Percentiles rank a stretch among this genome's conserved stretches.
phyloP scores from a whole-genome alignment of 2,113 vertebrate species.

The Silurus meridionalis region DNA sequence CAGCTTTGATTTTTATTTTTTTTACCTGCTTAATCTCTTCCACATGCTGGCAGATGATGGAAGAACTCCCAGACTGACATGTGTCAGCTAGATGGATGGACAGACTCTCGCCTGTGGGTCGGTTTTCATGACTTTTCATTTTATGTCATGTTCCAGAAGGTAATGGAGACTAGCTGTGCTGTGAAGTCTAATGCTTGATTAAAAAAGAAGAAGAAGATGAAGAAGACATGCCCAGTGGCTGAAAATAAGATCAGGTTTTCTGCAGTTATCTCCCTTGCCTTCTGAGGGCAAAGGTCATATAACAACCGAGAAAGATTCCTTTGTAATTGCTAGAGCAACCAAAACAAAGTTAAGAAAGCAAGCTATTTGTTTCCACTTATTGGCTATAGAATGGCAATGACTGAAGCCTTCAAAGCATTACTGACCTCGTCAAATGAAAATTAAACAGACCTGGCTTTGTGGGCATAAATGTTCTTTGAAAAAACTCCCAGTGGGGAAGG shows the following conservation, averaged over 20 bases:
- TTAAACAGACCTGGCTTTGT: slow-evolving; percentile 46
- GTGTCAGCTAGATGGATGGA: slow-evolving; percentile 83
- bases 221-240: slow-evolving; percentile 78
- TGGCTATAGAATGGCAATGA: slow-evolving; percentile 49
- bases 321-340: slow-evolving; percentile 79
- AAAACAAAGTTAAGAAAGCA: slow-evolving; percentile 57
- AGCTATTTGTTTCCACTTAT: slow-evolving; percentile 56
- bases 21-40: slow-evolving; percentile 46
- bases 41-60: slow-evolving; percentile 82
- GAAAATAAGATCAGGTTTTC: slow-evolving; percentile 83
- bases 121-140: slow-evolving; percentile 76
- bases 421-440: slow-evolving; percentile 47
- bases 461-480: slow-evolving; percentile 11
- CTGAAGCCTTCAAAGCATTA: slow-evolving; percentile 47
- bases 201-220: slow-evolving; percentile 64
- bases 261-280: slow-evolving; percentile 77
- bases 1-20: background rate
- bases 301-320: slow-evolving; percentile 75
- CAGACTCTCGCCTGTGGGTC: slow-evolving; percentile 77
- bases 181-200: slow-evolving; percentile 48
- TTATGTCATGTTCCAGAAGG: slow-evolving; percentile 81
- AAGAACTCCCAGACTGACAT: slow-evolving; percentile 85
- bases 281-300: slow-evolving; percentile 79
- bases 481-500: background rate
- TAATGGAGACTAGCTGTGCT: slow-evolving; percentile 44